A percentile compares a stretch with the other conserved stretches of the same genome.
These are phyloP conservation scores for Cheilosia vernalis DNA, from an alignment of 2,888 invertebrate species.

Conservation along the genomic window DNA sequence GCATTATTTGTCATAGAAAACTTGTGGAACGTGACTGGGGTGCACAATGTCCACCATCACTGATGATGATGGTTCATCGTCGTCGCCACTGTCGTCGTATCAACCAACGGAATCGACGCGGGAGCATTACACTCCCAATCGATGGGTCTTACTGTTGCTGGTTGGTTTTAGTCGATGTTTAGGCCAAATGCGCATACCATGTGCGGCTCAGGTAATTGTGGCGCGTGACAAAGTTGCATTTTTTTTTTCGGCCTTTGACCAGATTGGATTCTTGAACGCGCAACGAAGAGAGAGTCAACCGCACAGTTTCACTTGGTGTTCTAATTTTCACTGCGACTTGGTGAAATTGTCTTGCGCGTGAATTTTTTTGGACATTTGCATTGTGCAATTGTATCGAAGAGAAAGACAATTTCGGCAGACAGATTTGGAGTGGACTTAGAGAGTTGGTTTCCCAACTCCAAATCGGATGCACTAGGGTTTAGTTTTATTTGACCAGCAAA, in stretches of 20 bases:
- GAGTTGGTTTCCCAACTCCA: conserved; percentile 67
- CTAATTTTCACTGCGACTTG: conserved; percentile 66
- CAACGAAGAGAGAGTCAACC: conserved; percentile 56
- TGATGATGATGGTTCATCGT: neutral
- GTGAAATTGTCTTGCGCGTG: conserved; percentile 40
- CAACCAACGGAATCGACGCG: conserved; percentile 63
- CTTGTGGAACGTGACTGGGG: conserved; percentile 62
- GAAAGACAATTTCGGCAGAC: conserved; percentile 51
- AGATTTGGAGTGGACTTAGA: conserved; percentile 60
- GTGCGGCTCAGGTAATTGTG: conserved; percentile 48
- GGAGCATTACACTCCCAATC: conserved; percentile 72
- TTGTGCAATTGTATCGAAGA: conserved; percentile 11
- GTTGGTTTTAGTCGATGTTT: conserved; percentile 16
- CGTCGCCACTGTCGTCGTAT: conserved; percentile 35
- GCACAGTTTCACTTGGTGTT: conserved; percentile 71
- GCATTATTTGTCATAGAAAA: conserved; percentile 74
- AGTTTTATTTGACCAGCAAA: conserved; percentile 1
- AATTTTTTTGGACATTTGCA: conserved; percentile 20
- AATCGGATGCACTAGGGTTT: conserved; percentile 29
- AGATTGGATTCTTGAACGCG: conserved; percentile 63
- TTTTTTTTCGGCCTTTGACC: conserved; percentile 49
- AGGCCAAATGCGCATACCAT: conserved; percentile 49
- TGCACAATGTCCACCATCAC: conserved; percentile 15
- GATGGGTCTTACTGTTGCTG: conserved; percentile 54
- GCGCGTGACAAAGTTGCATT: conserved; percentile 71